Percentiles rank a stretch among this genome's conserved stretches.
Evolutionary conservation across 1,140 invertebrate genomes (phyloP).

Genomic region (Drosophila triauraria): DNA sequence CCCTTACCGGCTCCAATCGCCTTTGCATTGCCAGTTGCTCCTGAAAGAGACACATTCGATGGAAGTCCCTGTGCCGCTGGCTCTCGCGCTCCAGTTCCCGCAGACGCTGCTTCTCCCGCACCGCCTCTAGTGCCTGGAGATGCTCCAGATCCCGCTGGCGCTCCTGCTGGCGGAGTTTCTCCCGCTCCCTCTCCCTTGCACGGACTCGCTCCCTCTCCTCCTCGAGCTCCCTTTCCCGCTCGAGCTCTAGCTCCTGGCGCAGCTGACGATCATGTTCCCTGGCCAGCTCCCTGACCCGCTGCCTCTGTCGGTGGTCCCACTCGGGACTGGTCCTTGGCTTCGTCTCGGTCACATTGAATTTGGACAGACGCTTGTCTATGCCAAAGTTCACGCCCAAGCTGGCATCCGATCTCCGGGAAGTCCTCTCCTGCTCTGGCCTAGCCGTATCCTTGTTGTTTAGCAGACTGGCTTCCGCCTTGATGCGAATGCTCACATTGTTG

Average conservation of each 20-base stretch:
- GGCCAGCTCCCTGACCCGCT: constrained; percentile 7
- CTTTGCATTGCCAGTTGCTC: constrained; percentile 2
- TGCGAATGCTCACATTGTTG: constrained; percentile 64
- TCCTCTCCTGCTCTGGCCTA: background rate
- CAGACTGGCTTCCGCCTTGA: constrained; percentile 53
- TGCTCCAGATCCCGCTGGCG: constrained; percentile 41
- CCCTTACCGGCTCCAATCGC: constrained; percentile 17
- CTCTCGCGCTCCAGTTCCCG: constrained; percentile 31
- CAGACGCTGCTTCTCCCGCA: constrained; percentile 35
- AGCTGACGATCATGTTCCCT: constrained; percentile 12
- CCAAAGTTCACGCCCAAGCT: constrained; percentile 20
- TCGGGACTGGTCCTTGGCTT: constrained; percentile 15
- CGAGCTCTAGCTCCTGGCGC: constrained; percentile 6
- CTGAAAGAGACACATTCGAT: constrained; percentile 12
- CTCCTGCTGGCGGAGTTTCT: constrained; percentile 32
- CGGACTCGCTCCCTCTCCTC: constrained; percentile 17
- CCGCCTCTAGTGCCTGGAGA: constrained; percentile 33
- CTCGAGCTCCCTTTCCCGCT: constrained; percentile 22
- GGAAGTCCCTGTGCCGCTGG: constrained; percentile 22
- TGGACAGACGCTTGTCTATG: constrained; percentile 71
- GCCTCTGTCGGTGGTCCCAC: constrained; percentile 2
- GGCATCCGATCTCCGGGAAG: background rate
- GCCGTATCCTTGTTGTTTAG: constrained; percentile 48
- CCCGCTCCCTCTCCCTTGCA: constrained; percentile 41
- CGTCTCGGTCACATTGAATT: constrained; percentile 43